Percentiles rank a stretch among this genome's conserved stretches.
Conservation (phyloP, 2,888 invertebrate genomes). For the Luperina testacea region DNA sequence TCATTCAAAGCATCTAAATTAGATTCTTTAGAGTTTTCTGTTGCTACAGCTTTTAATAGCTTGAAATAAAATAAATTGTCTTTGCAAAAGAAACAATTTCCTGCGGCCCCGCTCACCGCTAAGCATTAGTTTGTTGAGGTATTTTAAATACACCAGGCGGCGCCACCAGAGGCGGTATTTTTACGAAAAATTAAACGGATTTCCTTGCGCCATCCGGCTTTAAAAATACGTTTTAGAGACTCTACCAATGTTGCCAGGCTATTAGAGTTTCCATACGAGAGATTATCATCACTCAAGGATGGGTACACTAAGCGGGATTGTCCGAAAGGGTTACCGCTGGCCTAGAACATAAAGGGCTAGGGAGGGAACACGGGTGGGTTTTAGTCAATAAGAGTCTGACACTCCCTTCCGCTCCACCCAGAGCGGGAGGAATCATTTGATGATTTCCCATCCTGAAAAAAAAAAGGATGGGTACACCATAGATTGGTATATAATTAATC, state of each 20-base stretch:
- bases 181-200: conserved; percentile 60
- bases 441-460: too few relatives aligned
- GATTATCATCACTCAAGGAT: neutral
- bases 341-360: too few relatives aligned
- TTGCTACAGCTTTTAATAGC: conserved; percentile 2
- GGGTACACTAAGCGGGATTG: too few relatives aligned
- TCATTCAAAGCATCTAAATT: neutral
- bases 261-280: neutral
- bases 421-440: too few relatives aligned
- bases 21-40: neutral
- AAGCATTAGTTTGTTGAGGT: conserved; percentile 36
- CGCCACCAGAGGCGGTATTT: conserved; percentile 37
- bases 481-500: too few relatives aligned
- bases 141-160: conserved; percentile 40
- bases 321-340: too few relatives aligned
- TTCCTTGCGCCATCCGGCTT: conserved; percentile 59
- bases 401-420: too few relatives aligned
- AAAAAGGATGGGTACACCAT: too few relatives aligned
- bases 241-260: conserved; percentile 32
- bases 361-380: too few relatives aligned
- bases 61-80: conserved; percentile 31
- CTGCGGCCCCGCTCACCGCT: conserved; percentile 21
- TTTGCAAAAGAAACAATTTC: conserved; percentile 48
- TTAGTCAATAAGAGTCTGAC: too few relatives aligned
- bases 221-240: conserved; percentile 52